These are phyloP conservation scores for Cryptocephalus moraei DNA, from an alignment of 2,888 invertebrate species.

Conservation along the genomic window DNA sequence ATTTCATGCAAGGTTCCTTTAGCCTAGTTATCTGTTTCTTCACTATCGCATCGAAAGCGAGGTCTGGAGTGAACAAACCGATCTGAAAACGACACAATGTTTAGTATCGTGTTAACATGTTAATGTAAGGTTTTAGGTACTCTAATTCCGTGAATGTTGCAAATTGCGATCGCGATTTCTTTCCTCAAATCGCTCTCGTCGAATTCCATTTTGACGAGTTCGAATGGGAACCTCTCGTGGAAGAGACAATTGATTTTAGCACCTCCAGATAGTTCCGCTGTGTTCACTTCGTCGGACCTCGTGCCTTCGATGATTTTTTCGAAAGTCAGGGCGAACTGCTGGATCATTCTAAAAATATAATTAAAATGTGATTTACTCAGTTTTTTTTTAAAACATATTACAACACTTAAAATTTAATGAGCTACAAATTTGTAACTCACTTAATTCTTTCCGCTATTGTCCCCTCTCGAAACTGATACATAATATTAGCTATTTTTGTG, in stretches of 20 bases:
- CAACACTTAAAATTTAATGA: too few relatives aligned
- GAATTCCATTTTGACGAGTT: constrained; percentile 98
- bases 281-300: constrained; percentile 92
- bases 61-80: constrained; percentile 98
- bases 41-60: constrained; percentile 99
- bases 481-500: background rate
- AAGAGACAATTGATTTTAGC: constrained; percentile 98
- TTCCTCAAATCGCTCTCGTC: constrained; percentile 96
- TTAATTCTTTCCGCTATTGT: too few relatives aligned
- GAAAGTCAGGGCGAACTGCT: constrained; percentile 93
- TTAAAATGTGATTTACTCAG: background rate
- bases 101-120: background rate
- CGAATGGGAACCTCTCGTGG: constrained; percentile 98
- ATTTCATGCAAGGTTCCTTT: constrained; percentile 97
- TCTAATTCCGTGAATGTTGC: constrained; percentile 95
- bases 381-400: background rate
- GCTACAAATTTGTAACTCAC: too few relatives aligned
- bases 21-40: constrained; percentile 95
- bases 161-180: constrained; percentile 97
- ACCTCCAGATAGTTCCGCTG: constrained; percentile 94
- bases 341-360: constrained; percentile 77
- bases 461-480: background rate
- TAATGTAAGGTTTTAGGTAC: constrained; percentile 32
- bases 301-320: constrained; percentile 97
- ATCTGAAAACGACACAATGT: constrained; percentile 49